Percentiles rank a stretch among this genome's conserved stretches.
These are phyloP conservation scores for Caenorhabditis briggsae DNA, from an alignment of 1,140 invertebrate genomes.

Conservation along the genomic window DNA sequence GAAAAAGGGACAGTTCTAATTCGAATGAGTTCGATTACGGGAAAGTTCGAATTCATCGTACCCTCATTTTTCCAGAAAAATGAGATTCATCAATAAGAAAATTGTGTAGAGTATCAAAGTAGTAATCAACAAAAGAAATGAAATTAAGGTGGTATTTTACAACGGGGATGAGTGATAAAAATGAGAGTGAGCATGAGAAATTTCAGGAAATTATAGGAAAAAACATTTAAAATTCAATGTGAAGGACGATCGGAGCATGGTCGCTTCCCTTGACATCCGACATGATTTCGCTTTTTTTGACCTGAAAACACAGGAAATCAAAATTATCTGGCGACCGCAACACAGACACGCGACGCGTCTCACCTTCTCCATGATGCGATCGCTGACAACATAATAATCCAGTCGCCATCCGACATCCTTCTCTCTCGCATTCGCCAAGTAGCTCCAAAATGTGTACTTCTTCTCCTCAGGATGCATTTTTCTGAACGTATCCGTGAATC, in stretches of 20 bases:
- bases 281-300: slow-evolving; percentile 85
- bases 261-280: slow-evolving; percentile 87
- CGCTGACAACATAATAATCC: slow-evolving; percentile 92
- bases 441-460: slow-evolving; percentile 94
- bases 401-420: slow-evolving; percentile 96
- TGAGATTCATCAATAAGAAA: no score
- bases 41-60: no score
- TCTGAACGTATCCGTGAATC: slow-evolving; percentile 81
- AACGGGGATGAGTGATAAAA: no score
- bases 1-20: no score
- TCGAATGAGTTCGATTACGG: no score
- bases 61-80: no score
- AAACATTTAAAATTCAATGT: slow-evolving; percentile 23
- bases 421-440: slow-evolving; percentile 86
- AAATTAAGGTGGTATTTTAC: no score
- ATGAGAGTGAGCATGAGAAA: no score
- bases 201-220: not conserved
- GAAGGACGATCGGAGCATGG: slow-evolving; percentile 84
- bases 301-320: not conserved
- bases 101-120: no score
- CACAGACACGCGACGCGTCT: slow-evolving; percentile 72
- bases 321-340: not conserved
- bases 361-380: slow-evolving; percentile 84
- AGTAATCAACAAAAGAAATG: no score
- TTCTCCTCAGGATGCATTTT: slow-evolving; percentile 87